Evolutionary conservation across 2,888 invertebrate species (phyloP), one percentile per base, ranked within the genome.

Genomic region (Patella caerulea): DNA sequence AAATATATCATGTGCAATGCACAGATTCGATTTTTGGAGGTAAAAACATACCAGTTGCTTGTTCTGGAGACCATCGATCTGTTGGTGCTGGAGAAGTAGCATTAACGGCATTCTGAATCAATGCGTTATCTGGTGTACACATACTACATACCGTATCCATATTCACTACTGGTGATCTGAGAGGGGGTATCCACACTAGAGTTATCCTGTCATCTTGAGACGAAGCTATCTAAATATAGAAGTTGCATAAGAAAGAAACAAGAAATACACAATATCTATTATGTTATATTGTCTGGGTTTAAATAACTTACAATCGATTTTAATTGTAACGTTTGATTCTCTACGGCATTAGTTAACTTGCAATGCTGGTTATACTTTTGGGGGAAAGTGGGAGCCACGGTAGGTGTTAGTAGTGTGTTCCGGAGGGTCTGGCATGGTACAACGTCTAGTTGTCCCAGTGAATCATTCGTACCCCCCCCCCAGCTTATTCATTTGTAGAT

Each of bases 181-280:
- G 77, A 0, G 90, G 88, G 9, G 87, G 83, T 59, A 88, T 52
- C 90, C 90, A 89, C 15, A 83, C 83, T 11, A 90, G 15, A 7
- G 82, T 84, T 19, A 88, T 84, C 5, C 82, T 81, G 9, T 59
- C 76, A 15, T 65, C 74, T 19, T 77, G 78, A 12, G 86, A 80
- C 19, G 77, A 70, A 5, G 87, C 79, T 4, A 88, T 82, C 88
- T 87, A 74, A 15, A 79, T 45, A 29, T 55, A 65, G 14, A 15
- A 65, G 70, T 52, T 29, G 3, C n/a, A 71, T 71, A 3, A 29
- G n/a, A 72, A 72, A n/a, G 9, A 72, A 65, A 19, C 19, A 65
- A 19, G n/a, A 19, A 65, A 19, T 65, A 65, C 12, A 65, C 65
- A 65, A n/a, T 7, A 65, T 4, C 9, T 7, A n/a, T 65, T 71